phyloP scores from a whole-genome alignment of 1,140 invertebrate genomes.

The Mactra quadrangularis region DNA sequence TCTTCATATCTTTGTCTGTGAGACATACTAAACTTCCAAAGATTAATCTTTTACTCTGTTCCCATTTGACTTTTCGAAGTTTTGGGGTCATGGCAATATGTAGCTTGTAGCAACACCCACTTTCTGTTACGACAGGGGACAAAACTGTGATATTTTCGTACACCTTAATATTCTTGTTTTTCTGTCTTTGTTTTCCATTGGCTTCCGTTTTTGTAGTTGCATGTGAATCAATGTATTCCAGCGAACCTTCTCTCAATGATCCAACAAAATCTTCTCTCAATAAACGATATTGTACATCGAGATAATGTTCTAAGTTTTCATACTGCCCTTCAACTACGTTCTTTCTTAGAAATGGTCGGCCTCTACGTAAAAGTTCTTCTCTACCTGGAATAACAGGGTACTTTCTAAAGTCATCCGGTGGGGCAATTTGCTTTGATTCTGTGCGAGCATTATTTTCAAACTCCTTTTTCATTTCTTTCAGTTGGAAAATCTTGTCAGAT shows the following conservation, averaged over 20 bases:
- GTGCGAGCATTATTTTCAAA: background rate
- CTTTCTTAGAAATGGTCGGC: constrained; percentile 84
- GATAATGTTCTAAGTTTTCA: constrained; percentile 88
- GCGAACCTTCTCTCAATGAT: constrained; percentile 82
- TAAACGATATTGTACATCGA: constrained; percentile 90
- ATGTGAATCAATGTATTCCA: constrained; percentile 54
- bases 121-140: constrained; percentile 62
- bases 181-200: background rate
- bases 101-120: constrained; percentile 68
- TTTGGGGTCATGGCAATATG: constrained; percentile 70
- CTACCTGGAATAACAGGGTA: constrained; percentile 72
- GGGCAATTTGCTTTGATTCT: background rate
- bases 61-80: constrained; percentile 74
- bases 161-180: constrained; percentile 25
- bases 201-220: background rate
- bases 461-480: background rate
- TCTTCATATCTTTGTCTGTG: constrained; percentile 87
- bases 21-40: constrained; percentile 89
- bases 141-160: constrained; percentile 69
- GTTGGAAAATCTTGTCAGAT: background rate
- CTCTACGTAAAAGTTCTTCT: constrained; percentile 69
- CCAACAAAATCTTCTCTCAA: constrained; percentile 88
- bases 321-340: constrained; percentile 87
- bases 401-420: constrained; percentile 77
- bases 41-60: constrained; percentile 86